Conservation (phyloP, 2,888 invertebrate genomes). For the Tanypteryx hageni region DNA sequence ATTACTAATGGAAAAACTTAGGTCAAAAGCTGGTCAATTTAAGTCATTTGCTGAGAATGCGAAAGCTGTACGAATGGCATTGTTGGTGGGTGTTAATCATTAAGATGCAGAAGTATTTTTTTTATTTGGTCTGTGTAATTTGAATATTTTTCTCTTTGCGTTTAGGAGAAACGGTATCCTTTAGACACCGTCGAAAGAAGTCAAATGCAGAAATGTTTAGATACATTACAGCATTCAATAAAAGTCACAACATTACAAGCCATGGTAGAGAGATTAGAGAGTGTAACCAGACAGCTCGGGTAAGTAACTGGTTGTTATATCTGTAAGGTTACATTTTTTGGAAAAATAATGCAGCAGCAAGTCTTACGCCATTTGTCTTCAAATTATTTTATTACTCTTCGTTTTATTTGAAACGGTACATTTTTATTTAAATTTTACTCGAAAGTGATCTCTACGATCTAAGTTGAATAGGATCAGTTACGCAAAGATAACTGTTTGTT, state of each 20-base stretch:
- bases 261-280: conserved; percentile 93
- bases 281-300: conserved; percentile 92
- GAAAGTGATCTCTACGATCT: too few relatives aligned
- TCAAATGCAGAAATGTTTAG: conserved; percentile 92
- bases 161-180: conserved; percentile 92
- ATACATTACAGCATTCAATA: conserved; percentile 94
- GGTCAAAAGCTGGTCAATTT: conserved; percentile 88
- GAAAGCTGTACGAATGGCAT: conserved; percentile 90
- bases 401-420: background rate
- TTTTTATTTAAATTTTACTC: background rate
- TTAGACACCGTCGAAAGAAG: conserved; percentile 90
- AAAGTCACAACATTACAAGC: conserved; percentile 94
- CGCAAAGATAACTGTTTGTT: too few relatives aligned
- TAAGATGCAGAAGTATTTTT: background rate
- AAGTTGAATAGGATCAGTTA: too few relatives aligned
- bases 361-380: background rate
- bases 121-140: background rate
- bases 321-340: background rate
- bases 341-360: background rate
- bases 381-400: too few relatives aligned
- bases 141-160: background rate
- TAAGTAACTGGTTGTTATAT: conserved; percentile 73
- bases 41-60: conserved; percentile 91
- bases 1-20: conserved; percentile 93
- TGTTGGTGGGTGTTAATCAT: conserved; percentile 80